A percentile compares a stretch with the other conserved stretches of the same genome.
Conservation (phyloP, 35 echinoderm and acorn worm genomes). For the Ophioderma brevispina region DNA sequence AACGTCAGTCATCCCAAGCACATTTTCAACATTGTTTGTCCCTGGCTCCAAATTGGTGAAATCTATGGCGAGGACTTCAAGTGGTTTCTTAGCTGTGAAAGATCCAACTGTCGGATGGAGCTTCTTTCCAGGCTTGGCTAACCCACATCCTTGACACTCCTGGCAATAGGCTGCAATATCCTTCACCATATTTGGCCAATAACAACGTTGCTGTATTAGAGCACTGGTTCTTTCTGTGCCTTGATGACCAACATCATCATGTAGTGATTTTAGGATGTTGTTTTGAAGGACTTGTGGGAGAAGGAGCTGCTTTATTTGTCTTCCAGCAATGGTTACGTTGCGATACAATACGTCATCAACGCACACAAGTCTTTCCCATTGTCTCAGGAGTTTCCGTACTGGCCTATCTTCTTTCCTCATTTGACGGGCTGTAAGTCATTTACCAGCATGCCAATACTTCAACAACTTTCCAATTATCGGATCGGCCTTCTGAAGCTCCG, state of each 20-base stretch:
- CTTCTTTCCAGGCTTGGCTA: slow-evolving; percentile 55
- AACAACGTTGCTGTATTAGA: slow-evolving; percentile 24
- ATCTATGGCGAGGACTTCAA: slow-evolving; percentile 70
- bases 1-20: slow-evolving; percentile 66
- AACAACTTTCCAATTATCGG: background rate
- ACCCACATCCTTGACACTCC: slow-evolving; percentile 26
- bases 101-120: slow-evolving; percentile 47
- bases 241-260: slow-evolving; percentile 45
- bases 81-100: slow-evolving; percentile 42
- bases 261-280: background rate
- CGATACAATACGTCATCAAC: background rate
- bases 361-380: background rate
- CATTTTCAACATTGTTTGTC: slow-evolving; percentile 48
- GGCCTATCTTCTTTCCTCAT: background rate
- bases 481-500: background rate
- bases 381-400: background rate
- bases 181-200: slow-evolving; percentile 50
- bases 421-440: background rate
- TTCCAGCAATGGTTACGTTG: background rate
- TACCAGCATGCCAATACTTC: background rate
- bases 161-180: slow-evolving; percentile 27
- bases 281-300: background rate
- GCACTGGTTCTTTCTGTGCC: slow-evolving; percentile 10
- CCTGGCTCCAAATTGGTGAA: slow-evolving; percentile 52
- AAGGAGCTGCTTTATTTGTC: background rate